Evolutionary conservation across 1,140 invertebrate genomes (phyloP), one percentile per base, ranked within the genome.

Genomic region (Ganaspis sp.): DNA sequence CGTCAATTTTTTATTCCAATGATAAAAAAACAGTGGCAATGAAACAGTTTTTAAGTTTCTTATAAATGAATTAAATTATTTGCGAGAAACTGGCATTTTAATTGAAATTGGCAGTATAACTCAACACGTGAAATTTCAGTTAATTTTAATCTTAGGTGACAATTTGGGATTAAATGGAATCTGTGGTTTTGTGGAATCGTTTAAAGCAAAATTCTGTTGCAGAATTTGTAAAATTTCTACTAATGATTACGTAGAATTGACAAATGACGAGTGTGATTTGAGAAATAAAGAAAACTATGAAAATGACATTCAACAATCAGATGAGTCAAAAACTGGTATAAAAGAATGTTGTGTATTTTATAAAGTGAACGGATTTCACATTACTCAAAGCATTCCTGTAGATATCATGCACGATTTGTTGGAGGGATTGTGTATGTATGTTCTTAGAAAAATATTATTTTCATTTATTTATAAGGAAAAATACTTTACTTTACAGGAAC

Each of bases 91-190:
- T 12, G 26, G 29, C 15, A 73, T 73, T 34, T 4, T 12, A 29
- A 34, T 69, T 23, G 34, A 1, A 8, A 34, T 29, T 29, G n/a
- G 23, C 34, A 45, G 26, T 17, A 11, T 26, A 26, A n/a, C 4
- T 23, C 49, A 54, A 23, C 17, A 1, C 3, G 34, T 73, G 9
- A 73, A 73, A 17, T 73, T 73, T 21, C n/a, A 54, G n/a, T 23
- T 73, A 53, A 23, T 54, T 5, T 34, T 23, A 3, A 53, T 73
- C 4, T 23, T 73, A 4, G 45, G 72, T 19, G 72, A 73, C 21
- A 73, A 73, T 29, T 42, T 54, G 5, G 72, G 72, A 15, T 34
- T 73, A n/a, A 73, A 73, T 29, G 72, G 45, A 11, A 73, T 73
- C n/a, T 73, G 42, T 29, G 72, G 45, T n/a, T 73, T 73, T n/a